A percentile compares a stretch with the other conserved stretches of the same genome.
Evolutionary conservation across 2,888 invertebrate species (phyloP).

Genomic region (Microplitis manilae): DNA sequence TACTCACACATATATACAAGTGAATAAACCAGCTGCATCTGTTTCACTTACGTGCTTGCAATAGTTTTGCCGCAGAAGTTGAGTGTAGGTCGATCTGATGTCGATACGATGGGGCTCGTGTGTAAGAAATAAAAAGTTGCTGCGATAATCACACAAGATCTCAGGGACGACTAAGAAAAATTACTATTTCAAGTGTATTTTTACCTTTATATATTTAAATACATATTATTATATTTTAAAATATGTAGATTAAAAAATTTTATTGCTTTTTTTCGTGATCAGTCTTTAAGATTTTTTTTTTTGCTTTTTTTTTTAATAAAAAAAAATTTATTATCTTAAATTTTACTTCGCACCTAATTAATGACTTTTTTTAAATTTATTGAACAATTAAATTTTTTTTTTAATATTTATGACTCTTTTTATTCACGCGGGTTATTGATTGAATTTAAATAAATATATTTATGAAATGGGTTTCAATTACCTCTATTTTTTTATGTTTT

Average conservation of each 20-base stretch:
- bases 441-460: no score
- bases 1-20: neutral
- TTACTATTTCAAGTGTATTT: neutral
- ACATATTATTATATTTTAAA: neutral
- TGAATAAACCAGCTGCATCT: slow-evolving; percentile 34
- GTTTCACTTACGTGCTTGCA: slow-evolving; percentile 33
- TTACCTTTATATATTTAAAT: neutral
- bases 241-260: slow-evolving; percentile 5
- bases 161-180: slow-evolving; percentile 2
- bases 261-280: neutral
- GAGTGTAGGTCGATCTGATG: slow-evolving; percentile 5
- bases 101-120: neutral
- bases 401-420: neutral
- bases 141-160: neutral
- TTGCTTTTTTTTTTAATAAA: neutral
- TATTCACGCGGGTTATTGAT: neutral
- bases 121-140: slow-evolving; percentile 3
- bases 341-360: neutral
- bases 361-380: neutral
- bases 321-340: neutral
- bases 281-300: neutral
- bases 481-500: no score
- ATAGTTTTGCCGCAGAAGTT: neutral
- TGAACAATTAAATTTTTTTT: neutral
- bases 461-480: no score